Evolutionary conservation across 2,888 invertebrate genomes (phyloP).

Genomic region (Meteorus cinctellus): DNA sequence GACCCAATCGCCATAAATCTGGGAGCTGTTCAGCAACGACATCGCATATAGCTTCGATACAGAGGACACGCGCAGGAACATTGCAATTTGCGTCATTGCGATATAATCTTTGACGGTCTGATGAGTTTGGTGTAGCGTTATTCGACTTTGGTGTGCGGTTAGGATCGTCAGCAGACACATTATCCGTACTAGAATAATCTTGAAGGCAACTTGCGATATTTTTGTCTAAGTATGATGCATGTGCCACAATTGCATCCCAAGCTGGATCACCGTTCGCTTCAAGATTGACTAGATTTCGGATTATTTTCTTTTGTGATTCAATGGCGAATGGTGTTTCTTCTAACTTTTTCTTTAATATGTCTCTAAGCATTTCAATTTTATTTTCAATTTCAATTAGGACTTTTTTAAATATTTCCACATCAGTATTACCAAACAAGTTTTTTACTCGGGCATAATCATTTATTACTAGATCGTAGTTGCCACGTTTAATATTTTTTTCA

Average conservation of each 20-base stretch:
- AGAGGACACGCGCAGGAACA: constrained; percentile 82
- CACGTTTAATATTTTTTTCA: constrained; percentile 92
- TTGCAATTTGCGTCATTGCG: constrained; percentile 67
- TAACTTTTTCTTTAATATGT: constrained; percentile 86
- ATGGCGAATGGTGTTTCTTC: constrained; percentile 93
- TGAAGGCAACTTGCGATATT: constrained; percentile 63
- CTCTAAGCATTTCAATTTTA: constrained; percentile 86
- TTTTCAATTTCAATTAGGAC: constrained; percentile 94
- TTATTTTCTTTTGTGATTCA: constrained; percentile 95
- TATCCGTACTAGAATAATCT: constrained; percentile 64
- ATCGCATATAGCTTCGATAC: constrained; percentile 86
- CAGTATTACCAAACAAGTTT: constrained; percentile 95
- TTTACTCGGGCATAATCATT: constrained; percentile 98
- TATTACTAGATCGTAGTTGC: constrained; percentile 97
- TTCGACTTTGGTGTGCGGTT: constrained; percentile 55
- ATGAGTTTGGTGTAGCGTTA: constrained; percentile 53
- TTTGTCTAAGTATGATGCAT: constrained; percentile 68
- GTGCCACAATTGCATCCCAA: constrained; percentile 89
- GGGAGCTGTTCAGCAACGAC: constrained; percentile 86
- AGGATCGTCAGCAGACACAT: constrained; percentile 58
- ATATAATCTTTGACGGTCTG: constrained; percentile 60
- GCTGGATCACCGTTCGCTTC: constrained; percentile 92
- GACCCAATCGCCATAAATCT: constrained; percentile 96
- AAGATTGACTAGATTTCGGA: constrained; percentile 86
- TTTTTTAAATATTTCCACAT: constrained; percentile 89